Evolutionary conservation across 2,797 vertebrate genomes (phyloP), one percentile per base, ranked within the genome.

Genomic region (Petrocephalus sullivani): DNA sequence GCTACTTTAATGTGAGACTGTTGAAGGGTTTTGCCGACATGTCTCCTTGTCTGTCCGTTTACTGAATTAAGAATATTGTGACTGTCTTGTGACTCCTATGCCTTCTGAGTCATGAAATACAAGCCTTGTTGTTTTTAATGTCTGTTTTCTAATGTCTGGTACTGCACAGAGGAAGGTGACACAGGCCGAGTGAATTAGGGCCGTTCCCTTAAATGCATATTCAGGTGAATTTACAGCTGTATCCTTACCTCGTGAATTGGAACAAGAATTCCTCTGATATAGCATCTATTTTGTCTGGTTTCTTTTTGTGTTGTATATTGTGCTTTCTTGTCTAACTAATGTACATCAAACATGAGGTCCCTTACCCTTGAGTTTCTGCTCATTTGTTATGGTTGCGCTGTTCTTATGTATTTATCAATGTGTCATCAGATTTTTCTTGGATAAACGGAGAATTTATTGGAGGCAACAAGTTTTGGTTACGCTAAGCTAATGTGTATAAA

Each of bases 91-190:
- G 84, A 60, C 56, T 86, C 12, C 21, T 37, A 41, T 60, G 54
- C 28, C 58, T 58, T 56, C 37, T 46, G 37, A 6, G 7, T 12
- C 23, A 54, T 75, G 61, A 64, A 88, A 87, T 82, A 90, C 90
- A 91, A 90, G 88, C 83, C 12, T 51, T 90, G 51, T 51, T 90
- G 58, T 78, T 93, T 90, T 90, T 90, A 14, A 23, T 51, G 56
- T 84, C 78, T 57, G 82, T 86, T 67, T 88, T 88, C 61, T 75
- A 51, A 83, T 91, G 89, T 89, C 89, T 91, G 89, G 85, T 60
- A 83, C 81, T 87, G 53, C 89, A 75, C 86, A 82, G 83, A 83
- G 51, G 57, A 88, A 14, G 58, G 58, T 54, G 53, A 84, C 23
- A 61, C 64, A 51, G n/a, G 71, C 89, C 89, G 88, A 88, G 28